These are phyloP conservation scores for Listrodromus nycthemerus DNA, from an alignment of 2,888 invertebrate genomes.

Conservation along the genomic window DNA sequence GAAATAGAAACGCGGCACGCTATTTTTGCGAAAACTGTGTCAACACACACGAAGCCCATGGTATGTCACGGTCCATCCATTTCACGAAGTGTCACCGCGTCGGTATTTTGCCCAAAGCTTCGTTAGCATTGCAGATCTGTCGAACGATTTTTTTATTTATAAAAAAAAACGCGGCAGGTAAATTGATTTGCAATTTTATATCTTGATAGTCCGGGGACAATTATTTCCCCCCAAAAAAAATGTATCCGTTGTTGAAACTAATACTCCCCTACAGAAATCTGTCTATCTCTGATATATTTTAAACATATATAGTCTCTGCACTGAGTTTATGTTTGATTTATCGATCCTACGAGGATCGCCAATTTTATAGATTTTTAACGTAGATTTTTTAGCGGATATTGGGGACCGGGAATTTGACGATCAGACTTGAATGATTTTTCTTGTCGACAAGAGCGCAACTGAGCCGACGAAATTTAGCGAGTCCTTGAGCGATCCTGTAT, in stretches of 20 bases:
- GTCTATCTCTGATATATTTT: no score
- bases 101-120: background rate
- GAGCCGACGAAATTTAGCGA: constrained; percentile 40
- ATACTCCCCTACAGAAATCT: no score
- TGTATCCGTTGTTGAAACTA: no score
- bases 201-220: no score
- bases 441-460: background rate
- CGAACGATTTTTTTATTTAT: background rate
- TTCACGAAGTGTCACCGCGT: constrained; percentile 9
- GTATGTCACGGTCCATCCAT: constrained; percentile 11
- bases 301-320: no score
- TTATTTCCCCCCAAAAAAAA: no score
- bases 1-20: constrained; percentile 70
- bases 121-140: background rate
- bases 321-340: no score
- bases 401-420: background rate
- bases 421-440: background rate
- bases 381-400: background rate
- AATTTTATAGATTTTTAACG: background rate
- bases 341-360: background rate
- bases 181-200: no score
- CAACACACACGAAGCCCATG: constrained; percentile 46
- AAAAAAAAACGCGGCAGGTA: background rate
- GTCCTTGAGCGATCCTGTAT: background rate
- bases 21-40: constrained; percentile 72